These are phyloP conservation scores for Machaerirhynchus nigripectus DNA, from an alignment of 2,113 vertebrate genomes.

Conservation along the genomic window DNA sequence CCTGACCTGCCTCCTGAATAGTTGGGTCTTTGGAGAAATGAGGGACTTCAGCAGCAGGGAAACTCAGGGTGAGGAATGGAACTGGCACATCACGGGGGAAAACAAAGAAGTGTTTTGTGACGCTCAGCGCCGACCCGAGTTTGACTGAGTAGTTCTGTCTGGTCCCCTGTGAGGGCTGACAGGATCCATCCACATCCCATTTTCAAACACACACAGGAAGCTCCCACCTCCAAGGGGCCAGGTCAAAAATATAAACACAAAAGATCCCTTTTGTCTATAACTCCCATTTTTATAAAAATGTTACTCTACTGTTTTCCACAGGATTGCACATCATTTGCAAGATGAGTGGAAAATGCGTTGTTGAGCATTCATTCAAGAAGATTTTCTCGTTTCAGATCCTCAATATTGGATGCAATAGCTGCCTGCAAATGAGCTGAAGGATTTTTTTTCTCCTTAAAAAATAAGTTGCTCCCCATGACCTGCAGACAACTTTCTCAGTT, in stretches of 20 bases:
- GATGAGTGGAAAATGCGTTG: background rate
- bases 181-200: background rate
- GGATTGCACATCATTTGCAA: background rate
- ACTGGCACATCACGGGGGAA: background rate
- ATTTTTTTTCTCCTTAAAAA: background rate
- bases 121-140: accelerated
- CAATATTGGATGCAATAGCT: background rate
- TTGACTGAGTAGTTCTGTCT: background rate
- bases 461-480: background rate
- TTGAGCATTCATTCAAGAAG: constrained; percentile 1
- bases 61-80: background rate
- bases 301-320: background rate
- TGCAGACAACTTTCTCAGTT: background rate
- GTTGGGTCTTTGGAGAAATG: background rate
- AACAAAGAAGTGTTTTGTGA: background rate
- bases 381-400: background rate
- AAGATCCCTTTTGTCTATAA: background rate
- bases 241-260: background rate
- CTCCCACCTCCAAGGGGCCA: background rate
- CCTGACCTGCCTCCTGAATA: background rate
- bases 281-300: background rate
- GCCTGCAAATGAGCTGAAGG: background rate
- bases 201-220: background rate
- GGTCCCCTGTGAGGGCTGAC: background rate
- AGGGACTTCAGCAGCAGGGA: background rate